Percentiles rank a stretch among this genome's conserved stretches.
Evolutionary conservation across 2,888 invertebrate species (phyloP).

Genomic region (Physocephala rufipes): DNA sequence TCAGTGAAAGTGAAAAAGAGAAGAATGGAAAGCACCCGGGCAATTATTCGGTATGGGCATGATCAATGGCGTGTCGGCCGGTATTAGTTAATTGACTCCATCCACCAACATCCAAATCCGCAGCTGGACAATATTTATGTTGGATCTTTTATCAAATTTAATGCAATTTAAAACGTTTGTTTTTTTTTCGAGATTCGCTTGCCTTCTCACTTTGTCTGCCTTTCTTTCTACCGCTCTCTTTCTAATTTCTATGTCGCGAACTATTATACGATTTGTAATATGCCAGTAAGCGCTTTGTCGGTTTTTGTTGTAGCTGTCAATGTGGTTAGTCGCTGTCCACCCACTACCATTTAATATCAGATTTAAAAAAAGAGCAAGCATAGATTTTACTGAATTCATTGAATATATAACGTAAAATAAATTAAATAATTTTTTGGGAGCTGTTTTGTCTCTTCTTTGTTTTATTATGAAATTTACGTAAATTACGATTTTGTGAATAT

Average conservation of each 20-base stretch:
- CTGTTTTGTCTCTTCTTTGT: too few relatives aligned
- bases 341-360: too few relatives aligned
- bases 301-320: constrained; percentile 44
- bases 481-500: too few relatives aligned
- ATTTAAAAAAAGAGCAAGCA: too few relatives aligned
- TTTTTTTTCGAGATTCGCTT: not conserved
- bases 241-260: too few relatives aligned
- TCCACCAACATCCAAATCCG: constrained; percentile 31
- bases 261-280: too few relatives aligned
- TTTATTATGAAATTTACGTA: too few relatives aligned
- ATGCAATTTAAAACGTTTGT: constrained; percentile 44
- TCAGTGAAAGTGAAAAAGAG: constrained; percentile 29
- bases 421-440: too few relatives aligned
- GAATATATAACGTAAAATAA: too few relatives aligned
- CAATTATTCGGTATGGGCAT: not conserved
- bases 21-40: not conserved
- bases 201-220: too few relatives aligned
- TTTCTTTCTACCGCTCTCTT: too few relatives aligned
- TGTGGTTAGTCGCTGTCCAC: constrained; percentile 37
- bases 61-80: not conserved
- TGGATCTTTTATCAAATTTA: constrained; percentile 39
- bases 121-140: not conserved
- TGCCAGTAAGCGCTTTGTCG: constrained; percentile 34
- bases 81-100: constrained; percentile 3
- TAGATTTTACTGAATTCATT: too few relatives aligned